These are phyloP conservation scores for Hylaea fasciaria DNA, from an alignment of 2,888 invertebrate genomes.

Conservation along the genomic window DNA sequence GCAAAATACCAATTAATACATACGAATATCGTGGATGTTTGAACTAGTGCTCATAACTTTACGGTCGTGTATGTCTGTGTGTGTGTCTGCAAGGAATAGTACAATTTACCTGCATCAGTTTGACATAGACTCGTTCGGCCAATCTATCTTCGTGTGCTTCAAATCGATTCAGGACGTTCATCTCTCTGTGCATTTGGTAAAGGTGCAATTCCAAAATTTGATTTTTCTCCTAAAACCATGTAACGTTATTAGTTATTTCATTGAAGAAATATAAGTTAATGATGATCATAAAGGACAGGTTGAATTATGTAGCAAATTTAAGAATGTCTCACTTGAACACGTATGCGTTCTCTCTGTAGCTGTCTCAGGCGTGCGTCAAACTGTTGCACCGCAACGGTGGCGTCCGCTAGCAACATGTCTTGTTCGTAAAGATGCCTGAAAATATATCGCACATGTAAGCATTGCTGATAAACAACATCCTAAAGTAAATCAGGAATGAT, in stretches of 20 bases:
- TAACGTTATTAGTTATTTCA: constrained; percentile 37
- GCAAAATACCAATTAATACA: no score
- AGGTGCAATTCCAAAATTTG: constrained; percentile 87
- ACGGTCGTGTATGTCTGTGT: no score
- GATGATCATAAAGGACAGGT: no score
- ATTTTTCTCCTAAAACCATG: constrained; percentile 65
- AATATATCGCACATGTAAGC: neutral
- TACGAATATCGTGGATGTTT: no score
- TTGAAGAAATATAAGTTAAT: no score
- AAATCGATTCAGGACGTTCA: constrained; percentile 89
- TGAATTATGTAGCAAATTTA: no score
- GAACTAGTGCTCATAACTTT: no score
- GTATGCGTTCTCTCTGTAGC: constrained; percentile 83
- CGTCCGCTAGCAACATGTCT: constrained; percentile 85
- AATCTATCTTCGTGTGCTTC: constrained; percentile 88
- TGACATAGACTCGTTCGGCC: constrained; percentile 84
- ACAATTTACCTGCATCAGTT: constrained; percentile 72
- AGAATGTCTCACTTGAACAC: constrained; percentile 80
- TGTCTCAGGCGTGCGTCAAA: constrained; percentile 87
- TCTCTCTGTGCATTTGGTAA: constrained; percentile 89
- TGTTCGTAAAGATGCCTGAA: constrained; percentile 87
- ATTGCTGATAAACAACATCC: neutral
- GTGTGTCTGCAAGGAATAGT: no score
- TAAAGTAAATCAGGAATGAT: neutral
- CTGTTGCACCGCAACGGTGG: constrained; percentile 84